Conservation (phyloP, 2,113 vertebrate species). For the Eonycteris spelaea region DNA sequence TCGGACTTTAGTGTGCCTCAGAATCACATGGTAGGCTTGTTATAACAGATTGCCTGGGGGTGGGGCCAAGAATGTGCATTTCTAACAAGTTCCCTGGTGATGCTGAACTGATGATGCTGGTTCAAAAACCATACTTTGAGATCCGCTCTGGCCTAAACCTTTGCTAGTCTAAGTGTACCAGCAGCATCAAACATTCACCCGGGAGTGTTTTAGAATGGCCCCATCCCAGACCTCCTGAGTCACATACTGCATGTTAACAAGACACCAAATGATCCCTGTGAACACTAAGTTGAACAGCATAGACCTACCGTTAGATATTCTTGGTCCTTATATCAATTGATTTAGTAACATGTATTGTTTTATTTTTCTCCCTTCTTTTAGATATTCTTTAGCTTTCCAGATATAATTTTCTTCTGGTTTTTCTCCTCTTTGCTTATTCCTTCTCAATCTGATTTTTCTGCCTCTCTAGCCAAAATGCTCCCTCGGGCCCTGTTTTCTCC, state of each 20-base stretch:
- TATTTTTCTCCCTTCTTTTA: not conserved
- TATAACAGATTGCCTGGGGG: not conserved
- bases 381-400: not conserved
- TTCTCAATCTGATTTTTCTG: not conserved
- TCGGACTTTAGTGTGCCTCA: not conserved
- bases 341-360: not conserved
- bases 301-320: not conserved
- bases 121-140: not conserved
- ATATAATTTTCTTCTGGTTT: not conserved
- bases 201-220: not conserved
- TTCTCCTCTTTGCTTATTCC: not conserved
- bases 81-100: not conserved
- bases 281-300: not conserved
- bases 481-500: not conserved
- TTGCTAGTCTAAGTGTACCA: not conserved
- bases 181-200: not conserved
- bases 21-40: not conserved
- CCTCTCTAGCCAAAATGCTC: not conserved
- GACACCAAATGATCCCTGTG: not conserved
- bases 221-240: not conserved
- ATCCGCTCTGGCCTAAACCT: not conserved
- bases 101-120: not conserved
- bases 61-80: not conserved
- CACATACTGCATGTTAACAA: not conserved
- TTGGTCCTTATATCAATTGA: not conserved